Evolutionary conservation across 2,113 vertebrate genomes (phyloP), one percentile per base, ranked within the genome.

Genomic region (Myrmecophaga tridactyla): DNA sequence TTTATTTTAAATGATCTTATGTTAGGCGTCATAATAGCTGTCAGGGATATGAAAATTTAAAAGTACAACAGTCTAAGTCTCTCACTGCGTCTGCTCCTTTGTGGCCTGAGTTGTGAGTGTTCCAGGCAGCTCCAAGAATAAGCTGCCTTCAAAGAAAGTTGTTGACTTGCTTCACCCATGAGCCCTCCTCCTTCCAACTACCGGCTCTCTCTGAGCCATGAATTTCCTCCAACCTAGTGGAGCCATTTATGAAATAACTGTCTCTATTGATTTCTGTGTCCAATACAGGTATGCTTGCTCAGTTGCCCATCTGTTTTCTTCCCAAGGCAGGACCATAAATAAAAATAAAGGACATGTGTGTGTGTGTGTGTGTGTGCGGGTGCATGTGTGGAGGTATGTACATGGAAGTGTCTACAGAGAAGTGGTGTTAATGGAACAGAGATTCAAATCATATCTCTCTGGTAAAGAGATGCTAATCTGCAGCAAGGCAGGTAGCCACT

Each of bases 221-320:
- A 97, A 96, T 98, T 98, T 97, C 89, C 95, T 95, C 65, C 3
- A 94, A 90, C 95, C 95, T 96, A 96, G 86, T 43, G 36, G 93
- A 96, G 84, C 96, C 88, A 58, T 97, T 98, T 97, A 97, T 97
- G 97, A 97, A 98, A 97, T 97, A 97, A 96, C 95, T 80, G 84
- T 97, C 92, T 94, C 89, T 96, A 98, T 97, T 97, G 98, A 98
- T 98, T 97, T 97, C 95, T 94, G 15, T 65, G 62, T 94, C 97
- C 94, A 97, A 70, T 92, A 96, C 96, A 86, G 97, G 96, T 88
- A 87, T 90, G 93, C 94, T 96, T 25, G 81, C 89, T 96, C 95
- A 20, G 60, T 77, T 92, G 93, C 91, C 97, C 70, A 83, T 96
- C 92, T 97, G 86, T 96, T 94, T 75, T 96, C 95, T 96, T 92